A percentile compares a stretch with the other conserved stretches of the same genome.
Evolutionary conservation across 1,140 invertebrate genomes (phyloP).

Genomic region (Medauroidea extradentata): DNA sequence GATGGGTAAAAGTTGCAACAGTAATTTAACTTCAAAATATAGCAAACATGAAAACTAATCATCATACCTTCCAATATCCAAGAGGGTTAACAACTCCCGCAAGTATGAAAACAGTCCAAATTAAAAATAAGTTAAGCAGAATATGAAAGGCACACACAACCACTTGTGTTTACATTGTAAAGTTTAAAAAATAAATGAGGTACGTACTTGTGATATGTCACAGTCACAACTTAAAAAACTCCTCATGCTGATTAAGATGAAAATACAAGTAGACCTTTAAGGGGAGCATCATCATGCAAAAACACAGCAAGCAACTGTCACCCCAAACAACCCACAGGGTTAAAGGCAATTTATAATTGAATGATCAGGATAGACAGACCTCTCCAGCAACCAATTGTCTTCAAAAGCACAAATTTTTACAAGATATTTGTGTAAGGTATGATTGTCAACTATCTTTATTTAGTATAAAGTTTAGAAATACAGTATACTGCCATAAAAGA

Average conservation of each 20-base stretch:
- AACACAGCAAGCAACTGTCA: background rate
- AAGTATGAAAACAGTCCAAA: background rate
- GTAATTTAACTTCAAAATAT: background rate
- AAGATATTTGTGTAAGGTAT: constrained; percentile 12
- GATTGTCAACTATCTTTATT: constrained; percentile 17
- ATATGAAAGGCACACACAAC: constrained; percentile 3
- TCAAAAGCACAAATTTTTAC: constrained; percentile 4
- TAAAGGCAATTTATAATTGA: constrained; percentile 1
- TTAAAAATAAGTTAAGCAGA: background rate
- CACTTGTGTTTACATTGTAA: background rate
- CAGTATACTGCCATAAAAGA: constrained; percentile 12
- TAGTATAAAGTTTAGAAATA: constrained; percentile 15
- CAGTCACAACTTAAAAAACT: constrained; percentile 6
- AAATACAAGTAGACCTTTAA: background rate
- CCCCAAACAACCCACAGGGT: background rate
- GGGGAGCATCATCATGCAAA: background rate
- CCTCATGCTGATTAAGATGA: background rate
- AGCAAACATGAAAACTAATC: background rate
- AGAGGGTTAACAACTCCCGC: background rate
- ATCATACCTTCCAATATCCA: background rate
- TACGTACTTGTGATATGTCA: constrained; percentile 15
- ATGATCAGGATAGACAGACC: background rate
- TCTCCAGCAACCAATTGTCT: background rate
- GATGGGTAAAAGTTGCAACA: too few species aligned
- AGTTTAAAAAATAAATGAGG: constrained; percentile 12